phyloP scores from a whole-genome alignment of 2,113 vertebrate species.

The Stigmatopora nigra region DNA sequence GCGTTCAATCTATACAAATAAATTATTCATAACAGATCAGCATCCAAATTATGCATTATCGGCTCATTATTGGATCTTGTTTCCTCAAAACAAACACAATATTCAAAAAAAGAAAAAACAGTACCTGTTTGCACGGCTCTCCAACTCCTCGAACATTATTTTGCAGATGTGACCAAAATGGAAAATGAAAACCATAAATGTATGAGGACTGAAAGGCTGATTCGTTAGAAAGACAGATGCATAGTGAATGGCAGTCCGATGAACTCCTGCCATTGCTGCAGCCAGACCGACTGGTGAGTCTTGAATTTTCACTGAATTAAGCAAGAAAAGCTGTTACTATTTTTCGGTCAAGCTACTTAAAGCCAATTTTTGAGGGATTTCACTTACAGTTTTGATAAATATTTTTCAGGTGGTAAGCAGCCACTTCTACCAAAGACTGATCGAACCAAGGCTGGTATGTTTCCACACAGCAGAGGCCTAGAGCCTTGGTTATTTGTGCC shows the following conservation, averaged over 20 bases:
- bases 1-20: slow-evolving; percentile 38
- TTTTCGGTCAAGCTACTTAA: not conserved
- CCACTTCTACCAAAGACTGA: slow-evolving; percentile 58
- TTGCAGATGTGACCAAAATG: slow-evolving; percentile 52
- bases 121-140: slow-evolving; percentile 56
- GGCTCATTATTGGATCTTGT: not conserved
- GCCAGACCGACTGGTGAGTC: slow-evolving; percentile 40
- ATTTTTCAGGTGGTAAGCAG: slow-evolving; percentile 50
- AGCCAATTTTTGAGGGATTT: not conserved
- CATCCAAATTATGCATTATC: not conserved
- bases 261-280: slow-evolving; percentile 70
- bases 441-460: slow-evolving; percentile 71
- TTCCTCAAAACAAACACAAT: not conserved
- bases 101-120: not conserved
- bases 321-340: not conserved
- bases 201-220: slow-evolving; percentile 66
- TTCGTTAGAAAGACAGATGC: slow-evolving; percentile 43
- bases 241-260: slow-evolving; percentile 67
- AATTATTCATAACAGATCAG: not conserved
- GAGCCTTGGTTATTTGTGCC: slow-evolving; percentile 51
- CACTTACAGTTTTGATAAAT: slow-evolving; percentile 15
- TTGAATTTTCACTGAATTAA: slow-evolving; percentile 26
- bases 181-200: slow-evolving; percentile 69
- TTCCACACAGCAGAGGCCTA: slow-evolving; percentile 67
- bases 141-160: slow-evolving; percentile 40